Percentiles rank a stretch among this genome's conserved stretches.
These are phyloP conservation scores for Lasioglossum zephyrum DNA, from an alignment of 2,888 invertebrate genomes.

Conservation along the genomic window DNA sequence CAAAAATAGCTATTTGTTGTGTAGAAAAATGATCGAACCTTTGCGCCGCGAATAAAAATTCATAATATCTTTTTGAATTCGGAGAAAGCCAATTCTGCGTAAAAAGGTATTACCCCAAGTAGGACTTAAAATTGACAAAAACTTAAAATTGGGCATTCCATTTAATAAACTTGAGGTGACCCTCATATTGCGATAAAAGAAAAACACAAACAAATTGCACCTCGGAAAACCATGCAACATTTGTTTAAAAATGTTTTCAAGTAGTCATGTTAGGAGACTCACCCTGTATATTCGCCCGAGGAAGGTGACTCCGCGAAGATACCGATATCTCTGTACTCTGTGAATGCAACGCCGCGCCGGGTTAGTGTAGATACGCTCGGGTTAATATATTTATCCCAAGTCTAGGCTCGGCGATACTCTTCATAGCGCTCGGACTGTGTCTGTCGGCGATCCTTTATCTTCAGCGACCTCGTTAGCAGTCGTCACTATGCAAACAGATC, in stretches of 20 bases:
- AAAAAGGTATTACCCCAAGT: too few relatives aligned
- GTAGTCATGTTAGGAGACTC: background rate
- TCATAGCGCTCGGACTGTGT: background rate
- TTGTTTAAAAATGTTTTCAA: background rate
- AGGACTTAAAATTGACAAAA: too few relatives aligned
- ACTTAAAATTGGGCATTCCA: too few relatives aligned
- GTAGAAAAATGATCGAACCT: too few relatives aligned
- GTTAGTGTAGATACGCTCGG: slow-evolving; percentile 37
- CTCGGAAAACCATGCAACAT: background rate
- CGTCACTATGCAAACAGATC: background rate
- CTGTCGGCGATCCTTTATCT: background rate
- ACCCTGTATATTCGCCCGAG: slow-evolving; percentile 53
- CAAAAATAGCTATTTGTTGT: too few relatives aligned
- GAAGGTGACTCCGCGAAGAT: slow-evolving; percentile 54
- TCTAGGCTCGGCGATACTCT: background rate
- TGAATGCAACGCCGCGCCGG: slow-evolving; percentile 43
- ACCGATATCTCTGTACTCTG: slow-evolving; percentile 60
- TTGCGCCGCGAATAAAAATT: too few relatives aligned
- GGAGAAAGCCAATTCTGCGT: too few relatives aligned
- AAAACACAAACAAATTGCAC: too few relatives aligned
- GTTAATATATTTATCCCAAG: slow-evolving; percentile 63
- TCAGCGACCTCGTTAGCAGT: background rate
- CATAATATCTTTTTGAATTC: too few relatives aligned
- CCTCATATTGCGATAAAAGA: too few relatives aligned
- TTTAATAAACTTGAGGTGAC: too few relatives aligned